Percentiles rank a stretch among this genome's conserved stretches.
phyloP scores from a whole-genome alignment of 2,113 vertebrate genomes.

The Heterotilapia buettikoferi region DNA sequence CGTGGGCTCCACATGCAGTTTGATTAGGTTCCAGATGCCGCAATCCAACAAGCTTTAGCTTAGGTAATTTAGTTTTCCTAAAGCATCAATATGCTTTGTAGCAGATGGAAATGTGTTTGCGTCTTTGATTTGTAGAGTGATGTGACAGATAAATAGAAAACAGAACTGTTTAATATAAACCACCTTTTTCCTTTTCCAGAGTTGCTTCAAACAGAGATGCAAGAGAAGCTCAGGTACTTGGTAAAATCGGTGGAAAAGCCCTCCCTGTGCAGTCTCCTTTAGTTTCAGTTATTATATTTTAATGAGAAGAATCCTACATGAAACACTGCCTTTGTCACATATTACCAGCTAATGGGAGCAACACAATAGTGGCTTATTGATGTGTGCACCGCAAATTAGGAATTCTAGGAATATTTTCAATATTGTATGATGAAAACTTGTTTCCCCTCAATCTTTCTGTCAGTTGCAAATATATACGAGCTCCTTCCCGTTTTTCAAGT shows the following conservation, averaged over 20 bases:
- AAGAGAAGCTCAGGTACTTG: not conserved
- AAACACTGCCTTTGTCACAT: not conserved
- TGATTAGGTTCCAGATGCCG: not conserved
- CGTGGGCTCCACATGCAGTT: not conserved
- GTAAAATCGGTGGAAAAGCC: not conserved
- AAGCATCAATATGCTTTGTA: not conserved
- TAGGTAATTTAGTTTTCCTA: not conserved
- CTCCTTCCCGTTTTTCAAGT: not conserved
- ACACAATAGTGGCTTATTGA: not conserved
- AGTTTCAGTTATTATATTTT: constrained; percentile 10
- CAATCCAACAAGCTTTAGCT: not conserved
- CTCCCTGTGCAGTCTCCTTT: not conserved
- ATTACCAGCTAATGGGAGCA: not conserved
- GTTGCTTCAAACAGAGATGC: not conserved
- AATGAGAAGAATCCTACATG: not conserved
- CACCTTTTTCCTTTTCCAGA: not conserved
- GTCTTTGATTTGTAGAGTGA: not conserved
- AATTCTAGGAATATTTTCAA: not conserved
- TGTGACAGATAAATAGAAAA: not conserved
- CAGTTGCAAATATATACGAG: not conserved
- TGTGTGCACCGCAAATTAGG: not conserved
- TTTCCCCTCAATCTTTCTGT: not conserved
- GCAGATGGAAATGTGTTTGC: not conserved
- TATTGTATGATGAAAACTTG: not conserved
- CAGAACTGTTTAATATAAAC: not conserved